Evolutionary conservation across 2,797 vertebrate species (phyloP).

Genomic region (Emydoidea blandingii): DNA sequence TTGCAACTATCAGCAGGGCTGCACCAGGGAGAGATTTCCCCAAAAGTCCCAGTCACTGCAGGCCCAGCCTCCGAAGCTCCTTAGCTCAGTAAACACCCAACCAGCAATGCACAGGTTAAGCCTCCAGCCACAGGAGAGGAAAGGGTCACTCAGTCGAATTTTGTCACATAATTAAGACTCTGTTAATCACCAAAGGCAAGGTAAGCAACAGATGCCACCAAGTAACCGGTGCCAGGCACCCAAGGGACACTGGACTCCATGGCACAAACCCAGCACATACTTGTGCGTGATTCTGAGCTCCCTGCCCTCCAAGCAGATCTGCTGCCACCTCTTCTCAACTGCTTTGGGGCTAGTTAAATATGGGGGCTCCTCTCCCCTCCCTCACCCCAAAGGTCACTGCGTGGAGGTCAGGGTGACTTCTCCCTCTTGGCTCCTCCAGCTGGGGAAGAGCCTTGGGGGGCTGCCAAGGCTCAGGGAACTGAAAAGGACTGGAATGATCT

Average conservation of each 20-base stretch:
- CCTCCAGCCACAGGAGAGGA: background rate
- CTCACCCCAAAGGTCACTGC: background rate
- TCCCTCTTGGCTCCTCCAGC: background rate
- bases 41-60: background rate
- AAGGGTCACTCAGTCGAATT: background rate
- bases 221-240: background rate
- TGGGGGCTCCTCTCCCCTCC: no score
- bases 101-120: background rate
- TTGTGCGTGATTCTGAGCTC: background rate
- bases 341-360: background rate
- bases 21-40: background rate
- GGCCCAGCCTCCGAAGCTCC: background rate
- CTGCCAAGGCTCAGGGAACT: background rate
- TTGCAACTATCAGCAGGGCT: background rate
- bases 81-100: accelerated
- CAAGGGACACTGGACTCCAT: background rate
- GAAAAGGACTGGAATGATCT: background rate
- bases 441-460: background rate
- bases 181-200: slow-evolving; percentile 22
- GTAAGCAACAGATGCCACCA: background rate
- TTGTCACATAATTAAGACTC: slow-evolving; percentile 22
- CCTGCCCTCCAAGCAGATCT: background rate
- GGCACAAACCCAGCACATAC: background rate
- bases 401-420: background rate
- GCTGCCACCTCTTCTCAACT: background rate